These are phyloP conservation scores for Spheniscus humboldti DNA, from an alignment of 2,797 vertebrate genomes.

Conservation along the genomic window DNA sequence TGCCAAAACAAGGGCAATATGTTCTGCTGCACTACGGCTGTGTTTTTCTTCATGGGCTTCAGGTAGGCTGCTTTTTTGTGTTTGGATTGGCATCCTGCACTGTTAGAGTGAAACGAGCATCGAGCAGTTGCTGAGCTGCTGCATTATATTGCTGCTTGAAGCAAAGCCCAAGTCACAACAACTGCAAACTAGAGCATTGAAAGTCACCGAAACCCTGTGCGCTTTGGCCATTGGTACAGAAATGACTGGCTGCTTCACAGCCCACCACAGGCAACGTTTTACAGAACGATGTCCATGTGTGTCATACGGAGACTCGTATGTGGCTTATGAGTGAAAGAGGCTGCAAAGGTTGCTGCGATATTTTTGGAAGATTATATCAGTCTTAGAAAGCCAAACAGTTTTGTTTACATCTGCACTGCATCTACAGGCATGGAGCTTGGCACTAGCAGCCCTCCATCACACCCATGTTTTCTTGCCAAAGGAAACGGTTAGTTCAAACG, in stretches of 20 bases:
- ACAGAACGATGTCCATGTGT: fast-evolving
- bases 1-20: neutral
- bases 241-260: neutral
- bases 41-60: neutral
- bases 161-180: neutral
- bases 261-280: neutral
- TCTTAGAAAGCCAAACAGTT: neutral
- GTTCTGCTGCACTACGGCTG: neutral
- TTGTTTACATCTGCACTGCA: neutral
- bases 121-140: neutral
- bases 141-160: neutral
- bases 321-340: neutral
- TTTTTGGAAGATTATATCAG: neutral
- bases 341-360: neutral
- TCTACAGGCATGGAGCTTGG: neutral
- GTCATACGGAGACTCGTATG: neutral
- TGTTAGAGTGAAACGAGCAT: neutral
- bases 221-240: neutral
- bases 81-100: neutral
- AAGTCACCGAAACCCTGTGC: neutral
- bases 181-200: neutral
- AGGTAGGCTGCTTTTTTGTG: neutral
- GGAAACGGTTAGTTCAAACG: neutral
- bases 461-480: neutral
- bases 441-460: neutral